Conservation (phyloP, 2,888 invertebrate genomes). For the Sminthurides aquaticus region DNA sequence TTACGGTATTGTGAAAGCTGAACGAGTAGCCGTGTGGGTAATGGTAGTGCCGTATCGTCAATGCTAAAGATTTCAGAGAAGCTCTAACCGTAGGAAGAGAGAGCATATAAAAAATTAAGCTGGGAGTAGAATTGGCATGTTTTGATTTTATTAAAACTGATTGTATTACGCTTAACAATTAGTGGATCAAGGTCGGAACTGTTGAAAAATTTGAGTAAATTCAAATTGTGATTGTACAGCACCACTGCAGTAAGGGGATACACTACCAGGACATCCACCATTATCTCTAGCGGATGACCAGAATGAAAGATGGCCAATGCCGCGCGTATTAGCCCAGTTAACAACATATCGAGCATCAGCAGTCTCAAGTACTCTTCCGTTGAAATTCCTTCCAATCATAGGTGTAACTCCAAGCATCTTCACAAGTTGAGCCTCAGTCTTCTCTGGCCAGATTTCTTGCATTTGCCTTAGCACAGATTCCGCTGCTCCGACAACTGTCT, state of each 20-base stretch:
- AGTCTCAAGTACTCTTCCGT: slow-evolving; percentile 17
- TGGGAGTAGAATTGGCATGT: too few relatives aligned
- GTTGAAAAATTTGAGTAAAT: slow-evolving; percentile 38
- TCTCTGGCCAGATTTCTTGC: slow-evolving; percentile 29
- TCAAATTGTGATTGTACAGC: slow-evolving; percentile 29
- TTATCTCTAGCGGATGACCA: slow-evolving; percentile 39
- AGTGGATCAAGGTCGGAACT: too few relatives aligned
- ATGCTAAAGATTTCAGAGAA: too few relatives aligned
- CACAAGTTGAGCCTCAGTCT: slow-evolving; percentile 25
- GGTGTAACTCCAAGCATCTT: slow-evolving; percentile 39
- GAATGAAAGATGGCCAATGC: slow-evolving; percentile 35
- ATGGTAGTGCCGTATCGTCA: too few relatives aligned
- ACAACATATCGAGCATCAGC: slow-evolving; percentile 24
- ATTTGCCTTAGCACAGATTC: slow-evolving; percentile 24
- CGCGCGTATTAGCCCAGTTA: slow-evolving; percentile 35
- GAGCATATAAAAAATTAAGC: too few relatives aligned
- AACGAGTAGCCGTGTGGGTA: too few relatives aligned
- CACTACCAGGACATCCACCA: slow-evolving; percentile 28
- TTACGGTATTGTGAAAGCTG: too few relatives aligned
- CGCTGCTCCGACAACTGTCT: slow-evolving; percentile 23
- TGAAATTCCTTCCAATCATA: slow-evolving; percentile 32
- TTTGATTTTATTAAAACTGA: too few relatives aligned
- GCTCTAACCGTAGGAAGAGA: too few relatives aligned
- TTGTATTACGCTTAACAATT: too few relatives aligned
- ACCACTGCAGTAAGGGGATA: slow-evolving; percentile 33